A percentile compares a stretch with the other conserved stretches of the same genome.
Evolutionary conservation across 2,113 vertebrate species (phyloP).

Genomic region (Callipepla californica): DNA sequence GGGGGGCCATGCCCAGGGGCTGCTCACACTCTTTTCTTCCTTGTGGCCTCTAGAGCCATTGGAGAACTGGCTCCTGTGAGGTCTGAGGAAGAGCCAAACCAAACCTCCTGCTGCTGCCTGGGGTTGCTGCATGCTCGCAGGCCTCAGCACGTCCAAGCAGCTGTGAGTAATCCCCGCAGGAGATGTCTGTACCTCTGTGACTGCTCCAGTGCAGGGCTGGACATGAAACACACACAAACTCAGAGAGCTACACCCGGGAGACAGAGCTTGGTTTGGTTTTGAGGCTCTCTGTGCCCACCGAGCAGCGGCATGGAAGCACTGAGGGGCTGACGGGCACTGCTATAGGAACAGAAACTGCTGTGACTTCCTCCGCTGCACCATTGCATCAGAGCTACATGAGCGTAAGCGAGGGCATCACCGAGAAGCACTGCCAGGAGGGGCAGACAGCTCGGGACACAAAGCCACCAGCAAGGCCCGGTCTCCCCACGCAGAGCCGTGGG

Average conservation of each 20-base stretch:
- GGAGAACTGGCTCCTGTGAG: background rate
- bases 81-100: background rate
- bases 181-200: background rate
- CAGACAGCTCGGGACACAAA: background rate
- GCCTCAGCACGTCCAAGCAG: background rate
- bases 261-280: background rate
- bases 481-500: background rate
- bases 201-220: background rate
- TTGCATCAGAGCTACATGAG: background rate
- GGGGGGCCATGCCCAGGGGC: background rate
- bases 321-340: background rate
- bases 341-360: background rate
- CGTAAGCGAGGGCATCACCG: background rate
- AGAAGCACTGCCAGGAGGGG: background rate
- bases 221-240: background rate
- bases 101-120: background rate
- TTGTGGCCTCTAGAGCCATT: background rate
- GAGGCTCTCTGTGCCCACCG: background rate
- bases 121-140: background rate
- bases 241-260: background rate
- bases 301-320: rapidly evolving
- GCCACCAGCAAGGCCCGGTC: background rate
- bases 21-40: background rate
- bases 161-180: background rate
- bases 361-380: background rate